Evolutionary conservation across 2,888 invertebrate species (phyloP), one percentile per base, ranked within the genome.

Genomic region (Copidosoma aretas): DNA sequence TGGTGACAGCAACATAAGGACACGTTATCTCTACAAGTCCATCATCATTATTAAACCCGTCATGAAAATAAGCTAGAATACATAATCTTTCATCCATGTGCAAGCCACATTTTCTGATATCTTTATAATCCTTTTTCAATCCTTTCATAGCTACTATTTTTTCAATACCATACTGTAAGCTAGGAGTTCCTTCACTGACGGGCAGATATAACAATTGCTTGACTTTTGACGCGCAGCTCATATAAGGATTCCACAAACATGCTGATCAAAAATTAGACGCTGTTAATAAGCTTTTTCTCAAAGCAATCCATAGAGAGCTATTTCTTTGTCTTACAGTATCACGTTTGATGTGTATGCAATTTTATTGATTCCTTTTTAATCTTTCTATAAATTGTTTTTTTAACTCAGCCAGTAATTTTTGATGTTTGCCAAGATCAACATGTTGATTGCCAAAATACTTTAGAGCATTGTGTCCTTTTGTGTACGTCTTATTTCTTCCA

Each of bases 11-110:
- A 58, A 51, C 53, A 41, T 39, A 43, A 54, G 21, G 2, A 71
- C 67, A 68, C 69, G 75, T 73, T 8, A 74, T 68, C 65, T 75
- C 73, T 14, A 74, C 67, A 14, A 74, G 46, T 14, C 70, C 73
- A 56, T 75, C 67, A 10, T 67, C 60, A 15, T 53, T 73, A 24
- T 73, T 72, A 0, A 73, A 14, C 14, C 74, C 74, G 64, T 75
- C 75, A 10, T 73, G 72, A 10, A 71, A 62, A 25, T 70, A 67
- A 22, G 67, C 74, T 1, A 75, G 61, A 51, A 46, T 71, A 10
- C 59, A 54, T 49, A 60, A 14, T 14, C 57, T 60, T 12, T 41
- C 51, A 60, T 74, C 74, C 1, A 73, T 71, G n/a, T 72, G 70
- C 14, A 75, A 57, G 24, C 72, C 74, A 51, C 67, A 64, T 43